Evolutionary conservation across 2,888 invertebrate species (phyloP), one percentile per base, ranked within the genome.

Genomic region (Adineta ricciae): DNA sequence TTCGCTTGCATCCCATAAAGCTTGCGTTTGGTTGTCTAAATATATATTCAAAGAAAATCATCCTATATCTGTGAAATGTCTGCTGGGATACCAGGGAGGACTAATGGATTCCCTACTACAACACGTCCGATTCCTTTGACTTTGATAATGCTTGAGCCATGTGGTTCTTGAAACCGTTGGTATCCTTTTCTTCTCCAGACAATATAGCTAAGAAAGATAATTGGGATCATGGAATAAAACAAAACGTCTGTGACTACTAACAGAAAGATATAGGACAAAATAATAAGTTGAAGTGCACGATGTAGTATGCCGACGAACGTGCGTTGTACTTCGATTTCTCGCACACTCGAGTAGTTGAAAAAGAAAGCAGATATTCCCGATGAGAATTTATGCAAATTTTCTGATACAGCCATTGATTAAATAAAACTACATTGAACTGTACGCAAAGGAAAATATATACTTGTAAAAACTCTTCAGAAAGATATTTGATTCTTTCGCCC

Each of bases 211-310:
- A 0, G 8, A 21, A n/a, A 54, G 8, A 8, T 24, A n/a, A 4
- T 54, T 1, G 1, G 24, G 9, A n/a, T 5, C 0, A 21, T 7
- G 0, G 0, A 1, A 54, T 5, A 0, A n/a, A 2, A 21, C 4
- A 54, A 4, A 54, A 24, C 1, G n/a, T 54, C 24, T n/a, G n/a
- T 54, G 9, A 54, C 7, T n/a, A 54, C 21, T 4, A n/a, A 54
- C 54, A 54, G 5, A 5, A 8, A 3, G 9, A 54, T n/a, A 54
- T 3, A 54, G 5, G 5, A 7, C 8, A 54, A 24, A 4, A 54
- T 7, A n/a, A 21, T 1, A 21, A 54, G n/a, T 54, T 54, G 54
- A n/a, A 54, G 54, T 8, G n/a, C 5, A 54, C 54, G 54, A 54
- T 54, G 54, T 8, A 54, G 4, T n/a, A 21, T n/a, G 0, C 7